Conservation (phyloP, 2,797 vertebrate genomes). For the Premnoplex brunnescens region DNA sequence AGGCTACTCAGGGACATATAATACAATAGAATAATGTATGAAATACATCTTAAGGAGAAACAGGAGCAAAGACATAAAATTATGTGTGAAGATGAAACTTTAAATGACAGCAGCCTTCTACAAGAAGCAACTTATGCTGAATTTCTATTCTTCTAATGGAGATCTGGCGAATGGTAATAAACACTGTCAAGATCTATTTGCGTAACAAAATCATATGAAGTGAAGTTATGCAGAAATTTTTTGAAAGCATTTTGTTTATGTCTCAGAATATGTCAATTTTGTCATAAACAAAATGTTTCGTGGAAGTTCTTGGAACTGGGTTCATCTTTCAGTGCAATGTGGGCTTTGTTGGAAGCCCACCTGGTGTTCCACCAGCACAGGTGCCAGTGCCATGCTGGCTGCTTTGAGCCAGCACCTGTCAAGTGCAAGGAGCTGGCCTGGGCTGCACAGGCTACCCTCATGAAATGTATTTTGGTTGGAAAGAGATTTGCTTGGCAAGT, state of each 20-base stretch:
- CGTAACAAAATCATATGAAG: not conserved
- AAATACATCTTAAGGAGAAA: not conserved
- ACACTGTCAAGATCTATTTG: not conserved
- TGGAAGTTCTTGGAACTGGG: not conserved
- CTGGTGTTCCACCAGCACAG: rapidly evolving
- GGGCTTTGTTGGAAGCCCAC: not conserved
- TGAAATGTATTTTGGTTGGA: not conserved
- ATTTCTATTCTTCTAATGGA: not conserved
- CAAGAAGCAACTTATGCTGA: not conserved
- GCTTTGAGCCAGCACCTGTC: not conserved
- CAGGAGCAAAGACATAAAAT: not conserved
- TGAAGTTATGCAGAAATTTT: not conserved
- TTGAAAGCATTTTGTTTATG: not conserved
- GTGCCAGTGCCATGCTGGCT: not conserved
- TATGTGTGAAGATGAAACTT: not conserved
- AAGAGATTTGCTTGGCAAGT: not conserved
- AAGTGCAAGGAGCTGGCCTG: rapidly evolving
- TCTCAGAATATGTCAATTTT: not conserved
- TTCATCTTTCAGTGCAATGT: not conserved
- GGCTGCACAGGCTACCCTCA: rapidly evolving
- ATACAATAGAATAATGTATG: not conserved
- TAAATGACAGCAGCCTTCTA: not conserved
- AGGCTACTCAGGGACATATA: not conserved
- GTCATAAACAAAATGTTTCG: rapidly evolving
- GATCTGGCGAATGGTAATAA: not conserved